Evolutionary conservation across 1,140 invertebrate genomes (phyloP), one percentile per base, ranked within the genome.

Genomic region (Zaprionus gabonicus): DNA sequence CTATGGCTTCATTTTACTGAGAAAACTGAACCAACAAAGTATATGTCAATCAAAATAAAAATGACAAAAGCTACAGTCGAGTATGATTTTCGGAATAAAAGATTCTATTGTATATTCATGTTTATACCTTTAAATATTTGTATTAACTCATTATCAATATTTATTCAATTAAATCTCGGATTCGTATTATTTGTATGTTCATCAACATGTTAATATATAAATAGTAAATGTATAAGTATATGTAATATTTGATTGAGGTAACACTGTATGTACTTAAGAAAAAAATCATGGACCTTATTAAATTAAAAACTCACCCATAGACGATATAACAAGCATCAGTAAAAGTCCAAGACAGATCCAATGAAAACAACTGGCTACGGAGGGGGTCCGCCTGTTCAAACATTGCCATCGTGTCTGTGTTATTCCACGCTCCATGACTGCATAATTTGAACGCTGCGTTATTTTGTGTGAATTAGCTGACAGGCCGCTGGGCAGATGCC

Each of bases 251-350:
- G 7, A 31, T 31, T 31, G 28, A 31, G 28, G 28, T 31, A 31
- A 7, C n/a, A 20, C 6, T 20, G n/a, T 17, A 23, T 46, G 6
- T 6, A 23, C 17, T 46, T 46, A 46, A n/a, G 3, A 17, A 46
- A 17, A 46, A 12, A 58, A 46, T 17, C 9, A 63, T 20, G 15
- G 25, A 20, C 25, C 13, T 20, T 9, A 71, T 68, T 49, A 41
- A 71, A 60, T 20, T 34, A 44, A 20, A 13, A 58, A 83, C 83
- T 86, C 25, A 86, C 83, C 83, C 67, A 66, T 65, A 56, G 77
- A 69, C n/a, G 56, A 53, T 17, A 76, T 20, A 3, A 41, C 38
- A 7, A 83, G 15, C n/a, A 86, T 53, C 17, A 83, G 36, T 23
- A 67, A 15, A 20, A 64, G 20, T 46, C 38, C 73, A 17, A 83